Conservation (phyloP, 2,113 vertebrate species). For the Mastomys natalensis region DNA sequence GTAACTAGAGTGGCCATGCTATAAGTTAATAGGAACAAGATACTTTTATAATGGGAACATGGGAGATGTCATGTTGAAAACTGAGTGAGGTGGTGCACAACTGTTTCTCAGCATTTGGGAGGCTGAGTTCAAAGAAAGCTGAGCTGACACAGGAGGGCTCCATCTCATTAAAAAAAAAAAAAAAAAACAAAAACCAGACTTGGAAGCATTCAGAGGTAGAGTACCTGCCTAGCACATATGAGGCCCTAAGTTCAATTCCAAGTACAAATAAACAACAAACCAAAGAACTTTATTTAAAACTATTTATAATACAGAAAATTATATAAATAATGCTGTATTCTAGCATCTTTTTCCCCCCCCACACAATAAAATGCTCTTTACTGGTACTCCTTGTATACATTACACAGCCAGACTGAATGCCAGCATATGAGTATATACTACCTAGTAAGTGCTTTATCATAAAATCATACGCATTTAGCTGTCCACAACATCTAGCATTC, state of each 20-base stretch:
- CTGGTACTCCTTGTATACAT: conserved; percentile 18
- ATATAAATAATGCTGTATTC: background rate
- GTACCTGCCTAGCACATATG: background rate
- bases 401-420: background rate
- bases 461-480: background rate
- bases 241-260: background rate
- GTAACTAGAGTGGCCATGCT: conserved; percentile 1
- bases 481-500: conserved; percentile 19
- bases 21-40: conserved; percentile 22
- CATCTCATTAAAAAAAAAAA: background rate
- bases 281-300: background rate
- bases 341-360: background rate
- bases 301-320: background rate
- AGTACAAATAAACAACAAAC: background rate
- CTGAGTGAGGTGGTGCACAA: too few relatives aligned
- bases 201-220: background rate
- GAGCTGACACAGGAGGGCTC: too few relatives aligned
- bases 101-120: background rate
- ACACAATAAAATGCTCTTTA: background rate
- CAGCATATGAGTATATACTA: background rate
- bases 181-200: background rate
- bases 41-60: conserved; percentile 5
- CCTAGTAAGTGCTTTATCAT: background rate
- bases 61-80: conserved; percentile 26
- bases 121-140: background rate